Percentiles rank a stretch among this genome's conserved stretches.
phyloP scores from a whole-genome alignment of 2,797 vertebrate genomes.

The Hirundo rustica region DNA sequence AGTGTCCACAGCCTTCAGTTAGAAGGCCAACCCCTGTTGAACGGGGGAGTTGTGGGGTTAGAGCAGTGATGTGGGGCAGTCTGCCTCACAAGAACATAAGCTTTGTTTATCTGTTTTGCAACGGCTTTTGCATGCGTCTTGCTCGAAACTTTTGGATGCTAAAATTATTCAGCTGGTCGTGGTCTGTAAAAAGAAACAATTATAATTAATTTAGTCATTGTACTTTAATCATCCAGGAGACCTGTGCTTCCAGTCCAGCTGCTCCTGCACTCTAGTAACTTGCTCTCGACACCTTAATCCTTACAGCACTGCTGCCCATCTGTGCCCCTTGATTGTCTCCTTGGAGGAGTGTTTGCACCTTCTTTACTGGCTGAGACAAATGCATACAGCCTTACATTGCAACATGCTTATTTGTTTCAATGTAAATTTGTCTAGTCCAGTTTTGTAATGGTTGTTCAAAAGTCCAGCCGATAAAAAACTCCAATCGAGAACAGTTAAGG shows the following conservation, averaged over 20 bases:
- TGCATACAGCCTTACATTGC: neutral
- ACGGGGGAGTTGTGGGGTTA: neutral
- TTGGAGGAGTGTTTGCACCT: neutral
- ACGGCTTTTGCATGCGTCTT: neutral
- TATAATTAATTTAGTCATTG: neutral
- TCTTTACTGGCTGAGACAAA: neutral
- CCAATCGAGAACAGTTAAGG: neutral
- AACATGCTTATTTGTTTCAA: neutral
- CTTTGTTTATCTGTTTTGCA: neutral
- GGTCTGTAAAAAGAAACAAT: neutral
- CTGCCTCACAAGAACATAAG: neutral
- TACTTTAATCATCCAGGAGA: neutral
- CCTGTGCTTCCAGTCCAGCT: neutral
- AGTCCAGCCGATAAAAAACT: neutral
- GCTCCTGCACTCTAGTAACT: neutral
- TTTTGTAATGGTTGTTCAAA: neutral
- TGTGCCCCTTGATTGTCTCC: fast-evolving
- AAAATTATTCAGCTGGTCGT: neutral
- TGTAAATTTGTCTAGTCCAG: neutral
- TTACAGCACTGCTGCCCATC: neutral
- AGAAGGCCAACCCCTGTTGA: neutral
- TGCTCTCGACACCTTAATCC: neutral
- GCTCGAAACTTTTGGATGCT: neutral
- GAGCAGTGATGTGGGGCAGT: neutral
- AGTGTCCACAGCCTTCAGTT: neutral